phyloP scores from a whole-genome alignment of 1,140 invertebrate genomes.

The Cydia fagiglandana region DNA sequence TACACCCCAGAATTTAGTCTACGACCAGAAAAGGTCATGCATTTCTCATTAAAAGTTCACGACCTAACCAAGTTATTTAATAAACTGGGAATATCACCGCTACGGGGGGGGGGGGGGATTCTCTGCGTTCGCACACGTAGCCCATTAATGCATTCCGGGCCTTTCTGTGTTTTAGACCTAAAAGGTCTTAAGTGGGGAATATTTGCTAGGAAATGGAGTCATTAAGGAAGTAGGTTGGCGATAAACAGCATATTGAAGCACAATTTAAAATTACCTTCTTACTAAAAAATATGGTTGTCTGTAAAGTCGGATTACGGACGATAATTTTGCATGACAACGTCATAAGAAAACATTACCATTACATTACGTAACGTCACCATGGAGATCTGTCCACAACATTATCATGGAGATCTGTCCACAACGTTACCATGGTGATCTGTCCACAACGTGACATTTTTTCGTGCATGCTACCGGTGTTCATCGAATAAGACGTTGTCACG shows the following conservation, averaged over 20 bases:
- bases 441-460: too few relatives aligned
- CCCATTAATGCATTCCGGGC: neutral
- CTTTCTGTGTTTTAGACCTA: neutral
- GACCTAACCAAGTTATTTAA: constrained; percentile 14
- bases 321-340: too few relatives aligned
- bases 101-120: neutral
- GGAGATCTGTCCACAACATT: too few relatives aligned
- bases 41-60: neutral
- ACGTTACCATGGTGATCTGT: too few relatives aligned
- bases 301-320: too few relatives aligned
- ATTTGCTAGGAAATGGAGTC: neutral
- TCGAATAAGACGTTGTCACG: too few relatives aligned
- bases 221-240: neutral
- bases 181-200: neutral
- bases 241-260: neutral
- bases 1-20: neutral
- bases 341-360: too few relatives aligned
- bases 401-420: too few relatives aligned
- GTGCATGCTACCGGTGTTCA: too few relatives aligned
- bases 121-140: neutral
- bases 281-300: too few relatives aligned
- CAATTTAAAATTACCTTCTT: neutral
- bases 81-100: neutral
- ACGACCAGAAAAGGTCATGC: neutral
- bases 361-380: too few relatives aligned